Evolutionary conservation across 2,113 vertebrate genomes (phyloP), one percentile per base, ranked within the genome.

Genomic region (Colius striatus): DNA sequence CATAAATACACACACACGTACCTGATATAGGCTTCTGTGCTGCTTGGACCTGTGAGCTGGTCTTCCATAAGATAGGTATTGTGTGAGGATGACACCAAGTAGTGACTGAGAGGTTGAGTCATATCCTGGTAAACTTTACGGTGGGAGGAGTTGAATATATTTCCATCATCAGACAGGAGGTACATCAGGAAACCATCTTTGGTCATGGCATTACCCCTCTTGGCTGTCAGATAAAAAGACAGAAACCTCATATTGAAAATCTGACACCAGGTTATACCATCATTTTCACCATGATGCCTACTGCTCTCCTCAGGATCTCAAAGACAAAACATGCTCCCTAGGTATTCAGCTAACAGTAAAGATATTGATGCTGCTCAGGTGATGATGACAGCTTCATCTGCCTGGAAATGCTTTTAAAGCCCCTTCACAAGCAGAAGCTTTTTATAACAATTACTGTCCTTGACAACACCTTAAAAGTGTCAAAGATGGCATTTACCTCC

Each of bases 1-100:
- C 21, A 45, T 15, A 58, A 12, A 57, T 9, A 57, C 13, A 45
- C 47, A 36, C 29, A n/a, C 1, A 26, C 36, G 7, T 98, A 99
- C 99, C 98, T 98, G 93, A 99, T 99, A 80, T 99, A 99, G 96
- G 99, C 99, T 91, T 99, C 99, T 0, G 98, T 99, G 97, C 99
- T 99, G 98, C 99, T 99, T 45, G 99, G 99, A 12, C 99, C 99
- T 43, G 97, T 98, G 81, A 99, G 96, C 93, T 99, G 99, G 97
- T 99, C 99, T 48, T 99, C 98, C 98, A 99, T 98, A 82, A 99
- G 98, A 96, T 99, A 99, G 14, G 99, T 99, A 92, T 99, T 99
- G 96, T 99, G 99, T 1, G 99, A 99, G 57, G 99, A 99, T 6
- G 99, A 99, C 94, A 99, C 98, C 66, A 98, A 98, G 97, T 99